phyloP scores from a whole-genome alignment of 1,140 invertebrate species.

The Acromyrmex heyeri region DNA sequence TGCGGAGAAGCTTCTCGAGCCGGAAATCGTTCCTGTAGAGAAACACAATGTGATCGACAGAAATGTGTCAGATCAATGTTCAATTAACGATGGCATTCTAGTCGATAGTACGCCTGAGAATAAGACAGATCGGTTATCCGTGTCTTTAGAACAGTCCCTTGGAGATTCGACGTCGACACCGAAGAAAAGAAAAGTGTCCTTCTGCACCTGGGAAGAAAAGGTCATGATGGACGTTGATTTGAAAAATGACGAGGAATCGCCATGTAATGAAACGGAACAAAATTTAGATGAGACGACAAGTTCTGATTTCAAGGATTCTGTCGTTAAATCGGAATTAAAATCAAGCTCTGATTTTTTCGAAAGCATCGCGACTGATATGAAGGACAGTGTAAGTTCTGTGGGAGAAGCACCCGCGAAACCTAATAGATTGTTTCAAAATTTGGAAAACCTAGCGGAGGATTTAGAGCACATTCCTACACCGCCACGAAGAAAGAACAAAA shows the following conservation, averaged over 20 bases:
- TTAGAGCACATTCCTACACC: conserved; percentile 79
- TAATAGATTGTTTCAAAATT: conserved; percentile 73
- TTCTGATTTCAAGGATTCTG: background rate
- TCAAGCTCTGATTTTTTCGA: conserved; percentile 20
- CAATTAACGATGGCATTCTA: background rate
- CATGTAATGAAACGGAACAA: background rate
- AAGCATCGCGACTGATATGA: background rate
- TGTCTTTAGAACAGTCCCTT: conserved; percentile 35
- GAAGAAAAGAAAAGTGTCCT: conserved; percentile 66
- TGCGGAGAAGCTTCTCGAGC: conserved; percentile 72
- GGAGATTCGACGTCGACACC: conserved; percentile 32
- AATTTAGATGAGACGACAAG: background rate
- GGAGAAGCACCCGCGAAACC: conserved; percentile 74
- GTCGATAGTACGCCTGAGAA: conserved; percentile 12
- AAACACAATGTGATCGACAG: conserved; percentile 21
- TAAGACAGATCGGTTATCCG: conserved; percentile 14
- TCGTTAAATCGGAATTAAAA: background rate
- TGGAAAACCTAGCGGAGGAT: conserved; percentile 69
- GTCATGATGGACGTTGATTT: conserved; percentile 21
- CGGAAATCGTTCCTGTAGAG: conserved; percentile 74
- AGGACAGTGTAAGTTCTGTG: background rate
- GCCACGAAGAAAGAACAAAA: conserved; percentile 79
- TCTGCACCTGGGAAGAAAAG: conserved; percentile 71
- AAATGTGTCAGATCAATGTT: conserved; percentile 19
- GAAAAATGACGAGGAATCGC: background rate